Conservation (phyloP, 2,113 vertebrate genomes). For the Ibidorhyncha struthersii region DNA sequence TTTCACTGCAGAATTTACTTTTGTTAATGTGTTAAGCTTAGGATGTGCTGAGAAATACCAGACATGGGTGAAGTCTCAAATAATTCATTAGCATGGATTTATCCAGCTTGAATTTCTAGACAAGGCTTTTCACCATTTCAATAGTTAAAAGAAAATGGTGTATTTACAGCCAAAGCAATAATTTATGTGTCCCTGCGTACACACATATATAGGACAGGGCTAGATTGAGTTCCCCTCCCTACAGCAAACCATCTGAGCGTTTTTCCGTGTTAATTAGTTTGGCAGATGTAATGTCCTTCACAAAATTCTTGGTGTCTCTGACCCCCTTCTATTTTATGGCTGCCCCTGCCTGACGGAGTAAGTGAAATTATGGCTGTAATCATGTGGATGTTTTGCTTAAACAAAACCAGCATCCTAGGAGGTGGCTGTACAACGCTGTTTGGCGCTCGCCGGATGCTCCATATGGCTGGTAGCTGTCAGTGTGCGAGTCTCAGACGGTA, state of each 20-base stretch:
- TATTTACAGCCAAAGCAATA: neutral
- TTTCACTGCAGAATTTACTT: neutral
- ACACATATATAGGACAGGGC: neutral
- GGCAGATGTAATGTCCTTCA: neutral
- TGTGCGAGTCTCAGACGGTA: accelerated
- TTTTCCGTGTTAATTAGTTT: neutral
- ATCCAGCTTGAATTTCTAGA: neutral
- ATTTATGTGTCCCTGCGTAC: neutral
- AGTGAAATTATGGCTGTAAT: neutral
- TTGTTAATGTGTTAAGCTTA: neutral
- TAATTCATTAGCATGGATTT: neutral
- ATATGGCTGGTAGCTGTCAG: accelerated
- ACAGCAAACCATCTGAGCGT: neutral
- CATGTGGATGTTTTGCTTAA: neutral
- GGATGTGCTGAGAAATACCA: neutral
- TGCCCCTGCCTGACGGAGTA: neutral
- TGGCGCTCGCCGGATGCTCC: accelerated
- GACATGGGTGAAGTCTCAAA: neutral
- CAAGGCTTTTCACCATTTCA: neutral
- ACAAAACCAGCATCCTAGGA: neutral
- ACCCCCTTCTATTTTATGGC: neutral
- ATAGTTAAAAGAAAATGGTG: neutral
- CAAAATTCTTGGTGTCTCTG: neutral
- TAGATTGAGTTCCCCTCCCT: neutral
- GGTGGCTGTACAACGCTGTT: neutral